Percentiles rank a stretch among this genome's conserved stretches.
Conservation (phyloP, 2,888 invertebrate species). For the Homarus gammarus region DNA sequence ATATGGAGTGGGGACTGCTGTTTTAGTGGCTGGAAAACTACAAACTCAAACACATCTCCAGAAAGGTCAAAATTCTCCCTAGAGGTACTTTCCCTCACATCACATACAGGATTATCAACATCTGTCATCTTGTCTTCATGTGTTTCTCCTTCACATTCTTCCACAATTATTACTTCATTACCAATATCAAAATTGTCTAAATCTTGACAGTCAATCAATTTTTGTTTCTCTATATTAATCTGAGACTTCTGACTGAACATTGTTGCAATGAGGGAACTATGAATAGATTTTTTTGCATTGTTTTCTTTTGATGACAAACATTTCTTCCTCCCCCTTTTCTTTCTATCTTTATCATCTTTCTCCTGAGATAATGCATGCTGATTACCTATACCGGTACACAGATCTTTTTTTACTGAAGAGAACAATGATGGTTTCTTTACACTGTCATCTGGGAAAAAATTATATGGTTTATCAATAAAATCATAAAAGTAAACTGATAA, state of each 20-base stretch:
- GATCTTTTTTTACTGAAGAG: not conserved
- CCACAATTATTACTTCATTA: not conserved
- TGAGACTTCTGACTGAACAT: conserved; percentile 37
- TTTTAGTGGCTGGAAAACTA: not conserved
- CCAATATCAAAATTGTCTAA: not conserved
- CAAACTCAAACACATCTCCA: not conserved
- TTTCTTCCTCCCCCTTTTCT: conserved; percentile 22
- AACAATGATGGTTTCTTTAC: conserved; percentile 11
- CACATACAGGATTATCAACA: not conserved
- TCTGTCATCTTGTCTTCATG: not conserved
- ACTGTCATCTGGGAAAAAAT: not conserved
- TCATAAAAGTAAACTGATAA: too few relatives aligned
- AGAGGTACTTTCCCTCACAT: not conserved
- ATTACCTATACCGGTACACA: not conserved
- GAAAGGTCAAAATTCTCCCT: not conserved
- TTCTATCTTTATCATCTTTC: not conserved
- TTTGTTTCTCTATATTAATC: not conserved
- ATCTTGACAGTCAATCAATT: not conserved
- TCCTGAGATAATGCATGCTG: not conserved
- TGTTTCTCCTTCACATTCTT: not conserved
- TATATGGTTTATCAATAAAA: not conserved
- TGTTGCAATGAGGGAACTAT: conserved; percentile 39
- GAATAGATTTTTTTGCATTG: conserved; percentile 9
- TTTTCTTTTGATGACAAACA: not conserved
- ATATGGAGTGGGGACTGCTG: conserved; percentile 9